phyloP scores from a whole-genome alignment of 2,797 vertebrate species.

The Delichon dasypus region DNA sequence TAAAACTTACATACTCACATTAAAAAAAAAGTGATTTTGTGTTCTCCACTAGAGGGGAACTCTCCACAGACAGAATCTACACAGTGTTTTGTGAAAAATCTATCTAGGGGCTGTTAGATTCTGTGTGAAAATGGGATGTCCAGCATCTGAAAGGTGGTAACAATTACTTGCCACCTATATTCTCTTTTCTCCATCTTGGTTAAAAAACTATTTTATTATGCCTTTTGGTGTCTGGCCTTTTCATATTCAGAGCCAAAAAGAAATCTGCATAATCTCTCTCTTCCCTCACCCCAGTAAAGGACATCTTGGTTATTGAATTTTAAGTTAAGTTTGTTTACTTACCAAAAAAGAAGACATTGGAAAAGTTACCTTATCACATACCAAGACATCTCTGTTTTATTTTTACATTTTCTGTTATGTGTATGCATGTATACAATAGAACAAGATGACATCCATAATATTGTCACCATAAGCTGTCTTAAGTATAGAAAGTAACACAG shows the following conservation, averaged over 20 bases:
- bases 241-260: neutral
- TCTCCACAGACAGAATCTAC: neutral
- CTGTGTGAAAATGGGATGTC: neutral
- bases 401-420: neutral
- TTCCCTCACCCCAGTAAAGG: neutral
- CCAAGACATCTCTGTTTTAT: neutral
- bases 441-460: neutral
- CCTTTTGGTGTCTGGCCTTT: neutral
- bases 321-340: neutral
- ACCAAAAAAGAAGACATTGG: neutral
- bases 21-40: neutral
- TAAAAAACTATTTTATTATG: neutral
- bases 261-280: neutral
- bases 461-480: neutral
- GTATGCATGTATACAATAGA: neutral
- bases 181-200: neutral
- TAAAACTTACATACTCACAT: neutral
- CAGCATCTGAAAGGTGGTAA: neutral
- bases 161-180: neutral
- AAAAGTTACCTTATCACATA: slow-evolving; percentile 30
- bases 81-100: neutral
- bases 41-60: fast-evolving
- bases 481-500: neutral
- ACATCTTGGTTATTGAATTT: neutral
- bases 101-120: fast-evolving